Base-by-base conservation (phyloP, 2,797 vertebrate genomes). In the Eurystomus glaucurus region DNA sequence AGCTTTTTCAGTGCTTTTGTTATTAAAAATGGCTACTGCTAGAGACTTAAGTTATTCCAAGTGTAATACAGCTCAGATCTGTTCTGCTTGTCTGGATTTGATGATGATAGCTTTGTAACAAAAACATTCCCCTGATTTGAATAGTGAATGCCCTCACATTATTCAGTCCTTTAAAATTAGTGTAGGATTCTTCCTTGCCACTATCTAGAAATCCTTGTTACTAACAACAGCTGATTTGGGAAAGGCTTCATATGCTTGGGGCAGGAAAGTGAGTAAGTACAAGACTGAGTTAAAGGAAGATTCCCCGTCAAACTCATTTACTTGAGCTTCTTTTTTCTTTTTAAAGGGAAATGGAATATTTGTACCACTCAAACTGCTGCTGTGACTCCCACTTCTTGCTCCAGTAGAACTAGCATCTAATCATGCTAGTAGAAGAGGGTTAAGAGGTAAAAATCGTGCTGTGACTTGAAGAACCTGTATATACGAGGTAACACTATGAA, bases 101-200 rank as follows among this genome's bases (percentile, higher is more conserved):
- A 48, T 85, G 48, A 39, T 0, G 11, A 6, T 14, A 84, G 52
- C 45, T 66, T 70, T 86, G 3, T n/a, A 50, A 72, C 19, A 71
- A 72, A 65, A 70, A 60, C 9, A 21, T 61, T 39, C 4, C 51
- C 16, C 14, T 17, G 14, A 61, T 4, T 57, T 68, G 52, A 90
- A 39, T 4, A 69, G 52, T 19, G 23, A 33, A 8, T 22, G 22
- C 2, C 2, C 7, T 76, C 4, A 10, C 0, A 0, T n/a, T 39
- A 13, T 35, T 69, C 11, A 35, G 31, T 45, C 50, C 62, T 84
- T 83, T 25, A 61, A 76, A 68, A 80, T 31, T 26, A 28, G 11
- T 1, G 26, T 33, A 61, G 43, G 18, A 64, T 51, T 70, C 25
- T 83, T 71, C 57, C 45, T 76, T 76, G n/a, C 41, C 29, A 14